These are phyloP conservation scores for Drosophila nr. perissopoda DNA, from an alignment of 2,888 invertebrate species.

Conservation along the genomic window DNA sequence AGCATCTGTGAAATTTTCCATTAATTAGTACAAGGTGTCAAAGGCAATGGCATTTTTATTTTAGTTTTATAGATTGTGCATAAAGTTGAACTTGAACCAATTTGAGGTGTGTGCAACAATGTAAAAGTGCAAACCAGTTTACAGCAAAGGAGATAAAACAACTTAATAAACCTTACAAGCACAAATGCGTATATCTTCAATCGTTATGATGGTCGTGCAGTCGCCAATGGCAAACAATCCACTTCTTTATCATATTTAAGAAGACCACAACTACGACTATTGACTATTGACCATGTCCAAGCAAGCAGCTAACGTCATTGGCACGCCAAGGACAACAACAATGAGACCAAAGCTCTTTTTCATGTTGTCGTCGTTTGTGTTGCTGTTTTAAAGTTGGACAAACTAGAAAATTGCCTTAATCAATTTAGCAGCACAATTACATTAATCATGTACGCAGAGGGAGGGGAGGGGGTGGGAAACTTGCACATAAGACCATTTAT, in stretches of 20 bases:
- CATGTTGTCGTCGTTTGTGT: neutral
- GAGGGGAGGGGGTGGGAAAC: neutral
- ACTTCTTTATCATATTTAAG: conserved; percentile 58
- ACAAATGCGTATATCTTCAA: conserved; percentile 12
- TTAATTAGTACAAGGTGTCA: conserved; percentile 67
- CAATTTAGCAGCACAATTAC: conserved; percentile 54
- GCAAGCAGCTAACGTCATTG: conserved; percentile 36
- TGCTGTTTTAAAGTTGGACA: conserved; percentile 19
- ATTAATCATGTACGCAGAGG: conserved; percentile 26
- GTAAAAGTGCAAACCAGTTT: conserved; percentile 74
- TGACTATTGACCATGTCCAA: conserved; percentile 24
- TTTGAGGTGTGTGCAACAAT: conserved; percentile 63
- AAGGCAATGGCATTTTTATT: conserved; percentile 12
- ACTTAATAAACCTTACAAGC: conserved; percentile 23
- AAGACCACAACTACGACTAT: conserved; percentile 38
- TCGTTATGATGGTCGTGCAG: conserved; percentile 3
- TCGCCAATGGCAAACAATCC: conserved; percentile 63
- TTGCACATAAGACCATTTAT: conserved; percentile 13
- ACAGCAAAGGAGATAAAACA: conserved; percentile 54
- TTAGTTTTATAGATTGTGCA: conserved; percentile 61
- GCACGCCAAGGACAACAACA: conserved; percentile 63
- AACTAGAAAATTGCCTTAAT: conserved; percentile 59
- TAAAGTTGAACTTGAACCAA: conserved; percentile 78
- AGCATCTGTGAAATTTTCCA: conserved; percentile 35
- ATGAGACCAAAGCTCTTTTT: conserved; percentile 27